Evolutionary conservation across 2,797 vertebrate species (phyloP).

Genomic region (Pangasius mekongensis): DNA sequence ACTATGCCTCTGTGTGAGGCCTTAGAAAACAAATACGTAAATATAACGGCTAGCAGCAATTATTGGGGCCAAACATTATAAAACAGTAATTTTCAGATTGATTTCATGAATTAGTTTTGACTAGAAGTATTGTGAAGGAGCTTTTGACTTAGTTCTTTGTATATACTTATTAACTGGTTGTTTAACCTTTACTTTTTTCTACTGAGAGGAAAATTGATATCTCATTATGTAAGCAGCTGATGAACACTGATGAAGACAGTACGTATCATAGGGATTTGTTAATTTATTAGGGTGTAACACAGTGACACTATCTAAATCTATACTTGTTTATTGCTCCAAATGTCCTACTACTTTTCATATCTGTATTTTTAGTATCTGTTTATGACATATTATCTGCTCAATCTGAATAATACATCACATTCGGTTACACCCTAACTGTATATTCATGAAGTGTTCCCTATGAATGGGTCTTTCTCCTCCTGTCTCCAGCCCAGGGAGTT

Average conservation of each 20-base stretch:
- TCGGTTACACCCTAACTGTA: neutral
- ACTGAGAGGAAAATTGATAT: neutral
- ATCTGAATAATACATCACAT: too few species aligned
- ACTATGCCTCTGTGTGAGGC: too few species aligned
- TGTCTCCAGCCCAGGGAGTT: neutral
- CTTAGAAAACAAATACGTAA: neutral
- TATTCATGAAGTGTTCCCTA: neutral
- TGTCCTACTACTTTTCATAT: neutral
- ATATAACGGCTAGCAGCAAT: too few species aligned
- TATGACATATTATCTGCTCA: neutral
- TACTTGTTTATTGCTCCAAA: neutral
- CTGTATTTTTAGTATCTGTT: neutral
- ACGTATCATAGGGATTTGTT: too few species aligned
- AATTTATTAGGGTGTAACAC: too few species aligned
- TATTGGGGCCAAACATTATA: neutral
- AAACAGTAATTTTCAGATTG: neutral
- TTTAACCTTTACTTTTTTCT: neutral
- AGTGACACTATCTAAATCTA: neutral
- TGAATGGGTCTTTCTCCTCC: neutral
- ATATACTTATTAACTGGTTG: neutral
- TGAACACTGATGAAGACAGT: neutral
- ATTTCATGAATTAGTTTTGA: neutral
- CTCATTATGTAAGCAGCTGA: neutral
- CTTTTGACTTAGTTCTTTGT: neutral
- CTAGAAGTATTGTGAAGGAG: neutral